phyloP scores from a whole-genome alignment of 2,888 invertebrate species.

The Caenorhabditis angaria region DNA sequence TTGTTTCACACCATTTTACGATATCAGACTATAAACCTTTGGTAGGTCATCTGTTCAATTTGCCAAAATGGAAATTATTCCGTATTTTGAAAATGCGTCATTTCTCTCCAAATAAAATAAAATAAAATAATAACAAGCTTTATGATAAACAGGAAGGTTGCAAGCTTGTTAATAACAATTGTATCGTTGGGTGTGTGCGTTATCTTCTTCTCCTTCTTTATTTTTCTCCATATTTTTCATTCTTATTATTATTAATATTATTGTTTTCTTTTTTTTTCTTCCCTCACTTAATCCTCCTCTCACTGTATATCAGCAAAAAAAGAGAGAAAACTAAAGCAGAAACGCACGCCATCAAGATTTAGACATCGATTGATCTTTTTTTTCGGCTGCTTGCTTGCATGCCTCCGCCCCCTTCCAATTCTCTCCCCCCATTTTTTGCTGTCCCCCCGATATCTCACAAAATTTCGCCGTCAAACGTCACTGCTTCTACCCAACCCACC shows the following conservation, averaged over 20 bases:
- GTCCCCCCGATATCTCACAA: constrained; percentile 10
- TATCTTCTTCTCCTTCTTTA: constrained; percentile 12
- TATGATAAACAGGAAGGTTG: constrained; percentile 46
- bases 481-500: not conserved
- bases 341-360: constrained; percentile 45
- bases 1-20: too few relatives aligned
- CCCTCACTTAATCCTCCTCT: not conserved
- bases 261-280: constrained; percentile 13
- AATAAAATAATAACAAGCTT: too few relatives aligned
- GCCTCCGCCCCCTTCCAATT: not conserved
- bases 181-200: constrained; percentile 26
- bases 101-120: too few relatives aligned
- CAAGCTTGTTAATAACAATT: constrained; percentile 46
- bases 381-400: too few relatives aligned
- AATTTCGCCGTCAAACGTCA: not conserved
- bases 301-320: not conserved
- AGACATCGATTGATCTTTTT: constrained; percentile 32
- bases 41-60: too few relatives aligned
- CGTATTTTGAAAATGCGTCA: too few relatives aligned
- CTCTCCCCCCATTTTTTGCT: constrained; percentile 14
- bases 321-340: constrained; percentile 1
- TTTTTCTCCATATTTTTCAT: constrained; percentile 9
- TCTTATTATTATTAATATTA: constrained; percentile 22
- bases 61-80: too few relatives aligned
- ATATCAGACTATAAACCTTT: too few relatives aligned